A percentile compares a stretch with the other conserved stretches of the same genome.
Conservation (phyloP, 2,888 invertebrate species). For the Dynastes tityus region DNA sequence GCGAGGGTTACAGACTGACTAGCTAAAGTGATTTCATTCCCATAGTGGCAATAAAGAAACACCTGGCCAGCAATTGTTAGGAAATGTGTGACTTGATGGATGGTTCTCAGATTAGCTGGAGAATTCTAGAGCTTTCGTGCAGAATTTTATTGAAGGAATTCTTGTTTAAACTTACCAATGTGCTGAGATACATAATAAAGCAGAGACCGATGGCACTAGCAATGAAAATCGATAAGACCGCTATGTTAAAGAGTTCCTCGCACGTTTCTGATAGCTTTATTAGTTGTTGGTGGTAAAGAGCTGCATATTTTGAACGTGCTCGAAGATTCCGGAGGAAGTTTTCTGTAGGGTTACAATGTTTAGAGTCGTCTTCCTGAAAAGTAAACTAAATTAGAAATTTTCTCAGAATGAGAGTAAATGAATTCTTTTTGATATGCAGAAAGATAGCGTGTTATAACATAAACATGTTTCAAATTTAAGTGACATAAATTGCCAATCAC, state of each 20-base stretch:
- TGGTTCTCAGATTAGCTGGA: background rate
- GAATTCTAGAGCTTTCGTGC: background rate
- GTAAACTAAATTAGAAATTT: too few species aligned
- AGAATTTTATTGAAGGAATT: background rate
- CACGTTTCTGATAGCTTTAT: constrained; percentile 3
- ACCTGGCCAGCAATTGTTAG: background rate
- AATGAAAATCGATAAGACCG: background rate
- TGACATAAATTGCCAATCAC: too few species aligned
- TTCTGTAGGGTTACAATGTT: background rate
- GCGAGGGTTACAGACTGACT: constrained; percentile 7
- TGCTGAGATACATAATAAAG: background rate
- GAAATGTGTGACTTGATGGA: background rate
- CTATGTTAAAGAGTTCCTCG: constrained; percentile 11
- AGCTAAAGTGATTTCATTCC: background rate
- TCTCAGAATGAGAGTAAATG: too few species aligned
- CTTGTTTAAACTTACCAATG: background rate
- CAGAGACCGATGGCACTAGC: constrained; percentile 1
- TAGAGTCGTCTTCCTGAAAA: background rate
- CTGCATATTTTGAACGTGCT: background rate
- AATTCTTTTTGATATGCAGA: too few species aligned
- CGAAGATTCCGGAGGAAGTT: background rate
- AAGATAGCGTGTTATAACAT: too few species aligned
- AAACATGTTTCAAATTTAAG: too few species aligned
- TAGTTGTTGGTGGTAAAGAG: constrained; percentile 6
- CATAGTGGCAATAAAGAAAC: constrained; percentile 16